Percentiles rank a stretch among this genome's conserved stretches.
Conservation (phyloP, 2,888 invertebrate genomes). For the Slavum lentiscoides region DNA sequence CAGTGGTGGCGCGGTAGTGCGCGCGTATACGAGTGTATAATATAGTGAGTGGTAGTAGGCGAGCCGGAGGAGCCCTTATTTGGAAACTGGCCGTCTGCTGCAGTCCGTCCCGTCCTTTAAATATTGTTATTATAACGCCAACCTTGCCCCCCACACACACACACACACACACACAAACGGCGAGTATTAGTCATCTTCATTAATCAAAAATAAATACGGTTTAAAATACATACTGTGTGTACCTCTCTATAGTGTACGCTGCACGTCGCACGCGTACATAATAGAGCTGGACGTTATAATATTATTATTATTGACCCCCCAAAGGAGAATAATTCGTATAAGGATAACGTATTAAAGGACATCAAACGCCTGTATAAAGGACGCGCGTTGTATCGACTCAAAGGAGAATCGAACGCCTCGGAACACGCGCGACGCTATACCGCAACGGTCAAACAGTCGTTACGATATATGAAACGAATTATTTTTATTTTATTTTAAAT, state of each 20-base stretch:
- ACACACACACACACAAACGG: slow-evolving; percentile 35
- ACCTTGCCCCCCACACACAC: slow-evolving; percentile 52
- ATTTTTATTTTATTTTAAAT: too few species aligned
- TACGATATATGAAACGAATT: too few species aligned
- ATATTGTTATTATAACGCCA: slow-evolving; percentile 52
- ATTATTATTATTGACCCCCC: too few species aligned
- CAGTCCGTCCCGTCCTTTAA: slow-evolving; percentile 50
- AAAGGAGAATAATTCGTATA: too few species aligned
- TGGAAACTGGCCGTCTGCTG: slow-evolving; percentile 50
- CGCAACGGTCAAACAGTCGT: too few species aligned
- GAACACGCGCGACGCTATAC: too few species aligned
- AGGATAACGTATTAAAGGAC: too few species aligned
- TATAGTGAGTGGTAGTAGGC: slow-evolving; percentile 49
- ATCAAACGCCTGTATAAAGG: too few species aligned
- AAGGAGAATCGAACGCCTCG: too few species aligned
- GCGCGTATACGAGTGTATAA: too few species aligned
- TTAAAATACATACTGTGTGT: slow-evolving; percentile 30
- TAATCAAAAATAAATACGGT: slow-evolving; percentile 48
- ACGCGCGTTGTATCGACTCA: too few species aligned
- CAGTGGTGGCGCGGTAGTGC: slow-evolving; percentile 20
- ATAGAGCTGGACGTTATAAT: too few species aligned
- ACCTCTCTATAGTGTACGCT: not conserved
- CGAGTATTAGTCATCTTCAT: slow-evolving; percentile 53
- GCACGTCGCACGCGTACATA: not conserved
- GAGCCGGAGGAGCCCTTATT: slow-evolving; percentile 53